Conservation (phyloP, 1,140 invertebrate species). For the Macrotrachela quadricornifera region DNA sequence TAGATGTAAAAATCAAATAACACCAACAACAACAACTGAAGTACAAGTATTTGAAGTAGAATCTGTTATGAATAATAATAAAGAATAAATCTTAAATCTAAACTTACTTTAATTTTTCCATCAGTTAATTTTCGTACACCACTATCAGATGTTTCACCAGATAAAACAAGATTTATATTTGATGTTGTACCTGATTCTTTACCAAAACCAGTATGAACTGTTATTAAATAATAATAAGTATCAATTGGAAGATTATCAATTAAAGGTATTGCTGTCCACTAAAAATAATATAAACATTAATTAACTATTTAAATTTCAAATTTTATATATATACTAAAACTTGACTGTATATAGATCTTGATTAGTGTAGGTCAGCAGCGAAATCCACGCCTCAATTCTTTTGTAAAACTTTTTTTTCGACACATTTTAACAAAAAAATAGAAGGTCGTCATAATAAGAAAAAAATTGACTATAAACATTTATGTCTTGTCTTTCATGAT, state of each 20-base stretch:
- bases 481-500: no score
- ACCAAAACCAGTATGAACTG: constrained; percentile 23
- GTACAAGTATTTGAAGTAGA: neutral
- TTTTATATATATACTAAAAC: no score
- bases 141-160: constrained; percentile 23
- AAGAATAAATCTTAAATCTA: neutral
- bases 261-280: constrained; percentile 27
- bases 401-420: no score
- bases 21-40: no score
- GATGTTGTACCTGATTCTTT: constrained; percentile 23
- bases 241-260: constrained; percentile 29
- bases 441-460: no score
- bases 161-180: constrained; percentile 23
- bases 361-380: no score
- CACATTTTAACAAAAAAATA: no score
- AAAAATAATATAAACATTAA: neutral
- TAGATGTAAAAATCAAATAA: no score
- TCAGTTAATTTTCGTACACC: constrained; percentile 22
- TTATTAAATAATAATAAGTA: constrained; percentile 25
- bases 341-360: no score
- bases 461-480: no score
- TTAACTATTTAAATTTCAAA: no score
- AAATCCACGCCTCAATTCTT: no score
- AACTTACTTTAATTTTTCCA: constrained; percentile 11
- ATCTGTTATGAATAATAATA: neutral